These are phyloP conservation scores for Sebastes variabilis DNA, from an alignment of 2,797 vertebrate species.

Conservation along the genomic window DNA sequence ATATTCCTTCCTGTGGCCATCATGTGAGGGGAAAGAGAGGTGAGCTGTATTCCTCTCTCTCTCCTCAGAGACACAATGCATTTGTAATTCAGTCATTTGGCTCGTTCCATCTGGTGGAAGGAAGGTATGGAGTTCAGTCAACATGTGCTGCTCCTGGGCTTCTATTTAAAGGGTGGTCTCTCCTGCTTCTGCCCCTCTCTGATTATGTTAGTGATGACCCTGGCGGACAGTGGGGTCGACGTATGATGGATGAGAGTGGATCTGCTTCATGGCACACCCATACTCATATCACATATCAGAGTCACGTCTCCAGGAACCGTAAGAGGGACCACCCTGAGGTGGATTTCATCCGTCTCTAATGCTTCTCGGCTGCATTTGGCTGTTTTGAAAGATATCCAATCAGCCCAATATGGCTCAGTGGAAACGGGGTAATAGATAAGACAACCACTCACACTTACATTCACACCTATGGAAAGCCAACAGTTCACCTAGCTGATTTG, in stretches of 20 bases:
- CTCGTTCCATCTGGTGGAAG: background rate
- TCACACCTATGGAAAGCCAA: too few species aligned
- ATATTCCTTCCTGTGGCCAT: conserved; percentile 2
- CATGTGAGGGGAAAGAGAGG: background rate
- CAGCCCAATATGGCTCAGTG: background rate
- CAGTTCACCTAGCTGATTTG: too few species aligned
- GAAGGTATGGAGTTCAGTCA: background rate
- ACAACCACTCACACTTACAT: background rate
- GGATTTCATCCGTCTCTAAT: background rate
- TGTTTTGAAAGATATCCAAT: background rate
- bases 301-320: background rate
- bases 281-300: background rate
- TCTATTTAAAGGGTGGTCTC: background rate
- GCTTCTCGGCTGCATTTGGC: background rate
- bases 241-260: conserved; percentile 5
- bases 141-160: background rate
- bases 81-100: background rate
- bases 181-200: background rate
- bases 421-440: background rate
- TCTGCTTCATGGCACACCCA: background rate
- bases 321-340: background rate
- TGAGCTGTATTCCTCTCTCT: background rate
- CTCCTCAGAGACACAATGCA: background rate
- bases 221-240: background rate
- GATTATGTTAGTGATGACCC: conserved; percentile 13